Percentiles rank a stretch among this genome's conserved stretches.
Evolutionary conservation across 2,797 vertebrate species (phyloP).

Genomic region (Picus viridis): DNA sequence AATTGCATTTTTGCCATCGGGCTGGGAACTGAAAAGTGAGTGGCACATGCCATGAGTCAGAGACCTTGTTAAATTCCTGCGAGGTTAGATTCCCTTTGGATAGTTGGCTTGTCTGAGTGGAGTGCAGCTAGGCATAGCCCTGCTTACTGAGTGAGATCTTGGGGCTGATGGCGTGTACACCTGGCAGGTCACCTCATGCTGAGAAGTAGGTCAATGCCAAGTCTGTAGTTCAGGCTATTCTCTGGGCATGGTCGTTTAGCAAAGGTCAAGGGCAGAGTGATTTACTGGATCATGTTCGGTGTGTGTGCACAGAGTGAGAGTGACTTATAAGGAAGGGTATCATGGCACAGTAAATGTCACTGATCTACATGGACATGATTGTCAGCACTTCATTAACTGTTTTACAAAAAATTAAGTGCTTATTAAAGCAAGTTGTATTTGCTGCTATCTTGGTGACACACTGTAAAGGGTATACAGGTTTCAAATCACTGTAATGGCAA

Average conservation of each 20-base stretch:
- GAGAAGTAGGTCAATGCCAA: background rate
- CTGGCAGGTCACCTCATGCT: background rate
- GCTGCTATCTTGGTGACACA: background rate
- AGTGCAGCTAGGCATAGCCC: background rate
- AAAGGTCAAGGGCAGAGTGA: slow-evolving; percentile 27
- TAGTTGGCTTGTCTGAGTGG: background rate
- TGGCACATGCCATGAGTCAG: background rate
- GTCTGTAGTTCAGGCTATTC: background rate
- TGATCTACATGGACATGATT: background rate
- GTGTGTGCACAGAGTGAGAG: background rate
- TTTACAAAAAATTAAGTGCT: background rate
- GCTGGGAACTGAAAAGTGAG: slow-evolving; percentile 34
- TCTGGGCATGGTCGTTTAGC: background rate
- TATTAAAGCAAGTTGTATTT: background rate
- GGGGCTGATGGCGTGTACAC: background rate
- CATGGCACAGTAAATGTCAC: background rate
- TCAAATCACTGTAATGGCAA: background rate
- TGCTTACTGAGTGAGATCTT: background rate
- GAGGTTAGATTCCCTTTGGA: slow-evolving; percentile 1
- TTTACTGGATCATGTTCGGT: background rate
- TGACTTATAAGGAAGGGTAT: background rate
- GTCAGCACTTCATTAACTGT: background rate
- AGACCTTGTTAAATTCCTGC: slow-evolving; percentile 26
- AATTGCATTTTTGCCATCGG: slow-evolving; percentile 37
- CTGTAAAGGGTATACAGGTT: background rate